Base-by-base conservation (phyloP, 2,113 vertebrate genomes). In the Oxygymnocypris stewartii region DNA sequence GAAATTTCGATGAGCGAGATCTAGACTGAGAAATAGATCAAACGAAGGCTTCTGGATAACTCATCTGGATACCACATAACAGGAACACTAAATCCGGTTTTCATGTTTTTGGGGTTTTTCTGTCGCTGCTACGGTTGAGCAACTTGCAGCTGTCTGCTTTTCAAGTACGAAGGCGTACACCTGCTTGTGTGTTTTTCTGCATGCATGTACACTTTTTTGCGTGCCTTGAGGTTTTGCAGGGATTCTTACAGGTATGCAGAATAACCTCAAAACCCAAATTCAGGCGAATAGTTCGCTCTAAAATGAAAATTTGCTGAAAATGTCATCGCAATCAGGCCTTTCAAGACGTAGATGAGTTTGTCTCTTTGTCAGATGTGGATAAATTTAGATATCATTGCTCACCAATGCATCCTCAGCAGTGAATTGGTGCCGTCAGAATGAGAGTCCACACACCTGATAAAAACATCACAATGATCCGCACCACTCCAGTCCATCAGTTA, bases 1-100 rank as follows among this genome's bases (percentile, higher is more conserved):
- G 28, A 67, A 49, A 63, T 59, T 65, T 78, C 59, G 16, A 25
- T 20, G 61, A 69, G 40, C 23, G 25, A 79, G 37, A 84, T 74
- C 86, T 84, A 31, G 69, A 84, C 51, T 44, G n/a, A 73, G 37
- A 82, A 85, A 35, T 47, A 81, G 51, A 40, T 65, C 74, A 40
- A 63, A 84, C 18, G 20, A 13, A 51, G 63, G 18, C 28, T 11
- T 73, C 84, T 82, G 85, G 71, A 80, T 77, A 75, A 78, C 83
- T 91, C 79, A 92, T 90, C 82, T 91, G 84, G 90, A 91, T 88
- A 92, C 90, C 91, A 93, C 90, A 93, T 88, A 28, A 87, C 82
- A 88, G 89, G 80, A 67, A 4, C 12, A 31, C 69, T 61, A 78
- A 54, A 61, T 69, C 47, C 35, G 1, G 31, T 88, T 65, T 59